Conservation (phyloP, 2,888 invertebrate species). For the Nudaria mundana region DNA sequence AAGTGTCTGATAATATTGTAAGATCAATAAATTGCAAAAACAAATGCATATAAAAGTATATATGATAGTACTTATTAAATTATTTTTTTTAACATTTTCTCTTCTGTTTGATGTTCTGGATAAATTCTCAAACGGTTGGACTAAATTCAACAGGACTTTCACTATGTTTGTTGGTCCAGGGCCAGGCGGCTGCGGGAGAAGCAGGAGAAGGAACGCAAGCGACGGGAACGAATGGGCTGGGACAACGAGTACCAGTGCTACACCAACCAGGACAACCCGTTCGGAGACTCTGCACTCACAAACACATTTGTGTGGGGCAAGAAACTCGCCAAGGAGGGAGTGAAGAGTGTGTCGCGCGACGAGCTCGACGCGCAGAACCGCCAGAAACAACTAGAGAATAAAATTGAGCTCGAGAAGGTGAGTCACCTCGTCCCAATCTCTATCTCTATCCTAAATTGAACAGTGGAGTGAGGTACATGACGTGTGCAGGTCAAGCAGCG, state of each 20-base stretch:
- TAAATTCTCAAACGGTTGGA: too few relatives aligned
- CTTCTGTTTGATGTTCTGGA: too few relatives aligned
- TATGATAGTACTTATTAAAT: too few relatives aligned
- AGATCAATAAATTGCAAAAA: too few relatives aligned
- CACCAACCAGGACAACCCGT: conserved; percentile 99
- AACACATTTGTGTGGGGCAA: conserved; percentile 98
- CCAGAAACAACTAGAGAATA: conserved; percentile 94
- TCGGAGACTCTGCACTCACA: conserved; percentile 97
- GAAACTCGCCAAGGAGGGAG: conserved; percentile 96
- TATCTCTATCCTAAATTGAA: too few relatives aligned
- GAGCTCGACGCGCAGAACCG: conserved; percentile 91
- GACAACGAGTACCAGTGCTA: conserved; percentile 98
- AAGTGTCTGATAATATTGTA: too few relatives aligned
- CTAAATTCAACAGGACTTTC: too few relatives aligned
- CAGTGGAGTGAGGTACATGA: too few relatives aligned
- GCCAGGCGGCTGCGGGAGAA: conserved; percentile 92
- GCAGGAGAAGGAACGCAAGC: conserved; percentile 92
- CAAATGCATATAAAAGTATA: too few relatives aligned
- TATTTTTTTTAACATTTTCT: too few relatives aligned
- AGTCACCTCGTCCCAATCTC: too few relatives aligned
- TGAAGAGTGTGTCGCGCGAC: conserved; percentile 87
- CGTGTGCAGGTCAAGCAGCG: conserved; percentile 89
- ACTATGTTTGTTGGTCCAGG: too few relatives aligned
- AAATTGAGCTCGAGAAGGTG: conserved; percentile 94
- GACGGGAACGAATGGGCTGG: conserved; percentile 98